Conservation (phyloP, 2,797 vertebrate species). For the Hypotaenidia philippensis region DNA sequence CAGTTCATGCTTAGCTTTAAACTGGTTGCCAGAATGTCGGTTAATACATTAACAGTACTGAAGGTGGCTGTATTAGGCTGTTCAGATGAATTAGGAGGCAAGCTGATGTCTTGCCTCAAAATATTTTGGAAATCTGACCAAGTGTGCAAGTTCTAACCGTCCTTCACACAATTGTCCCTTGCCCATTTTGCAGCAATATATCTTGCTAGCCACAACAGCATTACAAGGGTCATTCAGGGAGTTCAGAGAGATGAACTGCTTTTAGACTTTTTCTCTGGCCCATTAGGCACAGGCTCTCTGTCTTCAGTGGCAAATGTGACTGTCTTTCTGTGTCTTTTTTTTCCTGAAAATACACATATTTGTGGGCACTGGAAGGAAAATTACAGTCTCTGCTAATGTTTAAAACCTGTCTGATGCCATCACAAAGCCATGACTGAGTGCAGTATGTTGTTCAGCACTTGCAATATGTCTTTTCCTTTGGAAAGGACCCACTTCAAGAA, state of each 20-base stretch:
- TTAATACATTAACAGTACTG: neutral
- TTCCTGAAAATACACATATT: conserved; percentile 16
- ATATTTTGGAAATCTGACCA: neutral
- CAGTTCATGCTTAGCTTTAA: neutral
- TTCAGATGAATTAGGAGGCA: neutral
- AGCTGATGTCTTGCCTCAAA: neutral
- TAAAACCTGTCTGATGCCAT: conserved; percentile 41
- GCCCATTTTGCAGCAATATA: neutral
- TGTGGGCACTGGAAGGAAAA: conserved; percentile 9
- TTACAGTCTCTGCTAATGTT: conserved; percentile 43
- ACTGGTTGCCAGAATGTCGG: neutral
- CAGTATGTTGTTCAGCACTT: neutral
- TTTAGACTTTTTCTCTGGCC: conserved; percentile 29
- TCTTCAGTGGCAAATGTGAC: conserved; percentile 10
- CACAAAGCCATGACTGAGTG: conserved; percentile 15
- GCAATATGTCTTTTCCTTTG: neutral
- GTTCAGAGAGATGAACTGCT: conserved; percentile 24
- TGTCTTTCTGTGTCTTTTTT: neutral
- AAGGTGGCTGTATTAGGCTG: neutral
- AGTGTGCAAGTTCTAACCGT: neutral
- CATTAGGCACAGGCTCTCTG: conserved; percentile 30
- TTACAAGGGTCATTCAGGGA: neutral
- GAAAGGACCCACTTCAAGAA: neutral
- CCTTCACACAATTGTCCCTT: neutral
- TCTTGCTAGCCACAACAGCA: neutral